phyloP scores from a whole-genome alignment of 1,140 invertebrate genomes.

The Nephila pilipes region DNA sequence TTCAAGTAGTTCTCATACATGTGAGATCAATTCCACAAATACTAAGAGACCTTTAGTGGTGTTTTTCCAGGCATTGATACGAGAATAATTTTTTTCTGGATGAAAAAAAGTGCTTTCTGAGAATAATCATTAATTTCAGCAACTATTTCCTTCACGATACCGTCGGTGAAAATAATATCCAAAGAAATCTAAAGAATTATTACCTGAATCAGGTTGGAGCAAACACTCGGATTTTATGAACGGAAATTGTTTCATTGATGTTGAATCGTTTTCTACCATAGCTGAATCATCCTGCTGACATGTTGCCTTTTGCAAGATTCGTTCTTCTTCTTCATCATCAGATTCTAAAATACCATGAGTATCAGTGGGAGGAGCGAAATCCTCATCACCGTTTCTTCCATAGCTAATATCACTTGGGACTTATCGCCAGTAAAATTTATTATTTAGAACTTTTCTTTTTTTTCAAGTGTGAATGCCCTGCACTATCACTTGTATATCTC shows the following conservation, averaged over 20 bases:
- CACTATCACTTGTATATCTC: constrained; percentile 21
- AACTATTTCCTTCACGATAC: constrained; percentile 48
- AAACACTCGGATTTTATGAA: background rate
- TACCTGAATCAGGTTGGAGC: background rate
- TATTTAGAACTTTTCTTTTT: constrained; percentile 21
- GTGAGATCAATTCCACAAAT: background rate
- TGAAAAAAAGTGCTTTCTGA: constrained; percentile 6
- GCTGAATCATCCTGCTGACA: no score
- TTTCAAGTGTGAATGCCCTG: background rate
- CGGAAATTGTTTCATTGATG: no score
- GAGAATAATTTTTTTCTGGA: background rate
- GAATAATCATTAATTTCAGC: constrained; percentile 34
- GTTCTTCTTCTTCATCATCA: background rate
- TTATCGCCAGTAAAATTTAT: background rate
- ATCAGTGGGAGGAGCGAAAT: background rate
- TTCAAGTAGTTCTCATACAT: background rate
- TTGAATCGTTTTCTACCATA: no score
- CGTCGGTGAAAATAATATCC: constrained; percentile 46
- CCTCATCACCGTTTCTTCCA: background rate
- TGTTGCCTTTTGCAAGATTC: background rate
- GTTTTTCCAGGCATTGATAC: no score
- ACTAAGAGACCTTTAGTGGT: background rate
- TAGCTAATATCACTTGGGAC: constrained; percentile 21
- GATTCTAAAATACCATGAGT: background rate
- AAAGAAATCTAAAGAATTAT: constrained; percentile 6